Percentiles rank a stretch among this genome's conserved stretches.
Conservation (phyloP, 2,888 invertebrate genomes). For the Nemotelus nigrinus region DNA sequence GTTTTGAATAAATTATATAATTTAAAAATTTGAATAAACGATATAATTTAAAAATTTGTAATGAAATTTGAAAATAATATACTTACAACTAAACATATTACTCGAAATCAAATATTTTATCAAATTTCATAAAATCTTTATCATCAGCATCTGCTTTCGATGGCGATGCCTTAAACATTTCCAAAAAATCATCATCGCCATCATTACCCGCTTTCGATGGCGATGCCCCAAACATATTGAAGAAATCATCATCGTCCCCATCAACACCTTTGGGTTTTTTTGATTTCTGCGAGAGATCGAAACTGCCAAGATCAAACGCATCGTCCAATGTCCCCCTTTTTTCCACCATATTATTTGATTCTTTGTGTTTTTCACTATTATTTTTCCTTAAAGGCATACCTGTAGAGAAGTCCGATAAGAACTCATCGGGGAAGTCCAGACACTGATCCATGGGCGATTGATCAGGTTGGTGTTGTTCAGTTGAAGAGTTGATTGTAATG, state of each 20-base stretch:
- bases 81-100: neutral
- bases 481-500: slow-evolving; percentile 23
- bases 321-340: neutral
- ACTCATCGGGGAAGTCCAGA: neutral
- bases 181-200: neutral
- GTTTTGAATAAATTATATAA: no score
- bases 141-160: no score
- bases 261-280: neutral
- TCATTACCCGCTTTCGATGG: neutral
- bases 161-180: no score
- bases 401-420: neutral
- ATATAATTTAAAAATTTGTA: no score
- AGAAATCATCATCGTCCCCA: neutral
- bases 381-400: neutral
- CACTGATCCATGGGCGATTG: neutral
- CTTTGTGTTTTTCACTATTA: neutral
- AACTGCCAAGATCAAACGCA: slow-evolving; percentile 3
- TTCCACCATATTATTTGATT: neutral
- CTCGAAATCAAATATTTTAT: slow-evolving; percentile 2
- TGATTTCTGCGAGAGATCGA: slow-evolving; percentile 15
- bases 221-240: neutral
- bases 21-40: no score
- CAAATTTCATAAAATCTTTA: no score
- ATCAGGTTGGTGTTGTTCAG: slow-evolving; percentile 1
- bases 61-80: no score